A percentile compares a stretch with the other conserved stretches of the same genome.
Conservation (phyloP, 2,113 vertebrate genomes). For the Pedionomus torquatus region DNA sequence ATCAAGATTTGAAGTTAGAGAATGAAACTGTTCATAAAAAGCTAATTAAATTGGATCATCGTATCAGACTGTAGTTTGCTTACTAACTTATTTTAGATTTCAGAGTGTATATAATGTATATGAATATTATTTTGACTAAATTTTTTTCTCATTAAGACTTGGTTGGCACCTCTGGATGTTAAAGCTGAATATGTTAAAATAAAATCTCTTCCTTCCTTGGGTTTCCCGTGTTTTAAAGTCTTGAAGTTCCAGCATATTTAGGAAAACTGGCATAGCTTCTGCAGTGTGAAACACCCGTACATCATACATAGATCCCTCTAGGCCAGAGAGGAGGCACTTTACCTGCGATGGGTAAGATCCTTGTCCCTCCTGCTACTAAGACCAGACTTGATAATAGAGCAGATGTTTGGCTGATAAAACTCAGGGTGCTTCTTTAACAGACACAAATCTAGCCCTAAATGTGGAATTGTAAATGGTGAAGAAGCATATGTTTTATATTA, state of each 20-base stretch:
- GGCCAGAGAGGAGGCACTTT: neutral
- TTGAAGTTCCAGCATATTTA: neutral
- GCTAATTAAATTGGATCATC: neutral
- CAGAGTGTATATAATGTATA: neutral
- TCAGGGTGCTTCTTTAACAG: neutral
- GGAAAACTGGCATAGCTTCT: neutral
- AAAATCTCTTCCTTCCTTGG: neutral
- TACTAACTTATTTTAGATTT: neutral
- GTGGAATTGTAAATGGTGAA: neutral
- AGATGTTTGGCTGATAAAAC: neutral
- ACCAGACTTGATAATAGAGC: neutral
- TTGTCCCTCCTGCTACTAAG: neutral
- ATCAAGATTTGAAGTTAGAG: neutral
- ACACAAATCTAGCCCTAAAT: neutral
- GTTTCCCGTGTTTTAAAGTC: neutral
- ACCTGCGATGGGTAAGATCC: neutral
- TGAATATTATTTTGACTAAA: neutral
- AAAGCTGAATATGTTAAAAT: neutral
- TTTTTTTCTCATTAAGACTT: neutral
- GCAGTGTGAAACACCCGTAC: rapidly evolving
- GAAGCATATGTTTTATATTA: neutral
- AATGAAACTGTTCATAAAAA: neutral
- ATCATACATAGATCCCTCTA: neutral
- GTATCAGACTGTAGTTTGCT: neutral
- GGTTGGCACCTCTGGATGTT: neutral